A percentile compares a stretch with the other conserved stretches of the same genome.
phyloP scores from a whole-genome alignment of 2,888 invertebrate genomes.

The Leptinotarsa rubiginosa region DNA sequence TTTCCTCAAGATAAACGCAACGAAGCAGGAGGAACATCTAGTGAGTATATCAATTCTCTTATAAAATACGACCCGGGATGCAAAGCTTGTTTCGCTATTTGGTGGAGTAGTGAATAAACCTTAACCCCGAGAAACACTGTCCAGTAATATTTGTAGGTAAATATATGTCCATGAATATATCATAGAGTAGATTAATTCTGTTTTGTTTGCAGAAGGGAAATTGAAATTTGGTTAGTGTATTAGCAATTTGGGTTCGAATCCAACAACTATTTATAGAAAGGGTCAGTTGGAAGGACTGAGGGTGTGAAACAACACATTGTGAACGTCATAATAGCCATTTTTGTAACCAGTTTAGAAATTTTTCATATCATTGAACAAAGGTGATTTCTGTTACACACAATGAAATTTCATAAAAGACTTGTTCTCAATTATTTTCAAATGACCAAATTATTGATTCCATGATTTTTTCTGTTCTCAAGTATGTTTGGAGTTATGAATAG shows the following conservation, averaged over 20 bases:
- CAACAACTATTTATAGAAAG: neutral
- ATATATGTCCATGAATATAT: constrained; percentile 2
- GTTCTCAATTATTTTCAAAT: no score
- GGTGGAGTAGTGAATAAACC: neutral
- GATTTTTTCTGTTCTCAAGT: no score
- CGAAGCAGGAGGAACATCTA: no score
- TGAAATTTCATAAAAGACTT: no score
- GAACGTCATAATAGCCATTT: no score
- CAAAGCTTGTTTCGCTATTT: neutral
- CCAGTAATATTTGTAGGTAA: neutral
- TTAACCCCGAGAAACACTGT: neutral
- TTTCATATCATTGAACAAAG: no score
- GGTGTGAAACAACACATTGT: no score
- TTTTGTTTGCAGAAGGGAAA: constrained; percentile 10
- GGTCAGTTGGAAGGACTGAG: neutral
- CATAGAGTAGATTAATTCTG: neutral
- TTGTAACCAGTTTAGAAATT: no score
- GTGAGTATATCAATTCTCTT: neutral
- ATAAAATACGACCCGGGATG: neutral
- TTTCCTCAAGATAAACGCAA: no score
- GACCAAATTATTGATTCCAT: no score
- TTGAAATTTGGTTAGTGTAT: constrained; percentile 13
- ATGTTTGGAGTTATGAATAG: no score
- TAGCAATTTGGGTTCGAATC: neutral
- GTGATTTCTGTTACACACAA: no score